phyloP scores from a whole-genome alignment of 2,888 invertebrate genomes.

The Myopa testacea region DNA sequence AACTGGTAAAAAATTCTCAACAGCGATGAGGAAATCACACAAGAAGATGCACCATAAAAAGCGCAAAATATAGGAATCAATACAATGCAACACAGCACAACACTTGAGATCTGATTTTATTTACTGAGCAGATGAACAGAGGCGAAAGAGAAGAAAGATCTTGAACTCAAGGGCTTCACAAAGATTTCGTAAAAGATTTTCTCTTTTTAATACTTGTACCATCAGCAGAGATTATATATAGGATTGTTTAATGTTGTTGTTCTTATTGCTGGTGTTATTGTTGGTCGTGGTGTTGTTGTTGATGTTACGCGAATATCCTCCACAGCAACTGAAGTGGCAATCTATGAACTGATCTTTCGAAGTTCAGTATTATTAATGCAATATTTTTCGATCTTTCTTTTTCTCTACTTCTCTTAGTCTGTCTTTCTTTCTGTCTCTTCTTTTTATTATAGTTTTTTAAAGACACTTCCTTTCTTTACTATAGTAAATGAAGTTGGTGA shows the following conservation, averaged over 20 bases:
- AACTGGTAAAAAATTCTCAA: background rate
- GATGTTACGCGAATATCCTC: too few relatives aligned
- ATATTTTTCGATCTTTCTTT: background rate
- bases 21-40: background rate
- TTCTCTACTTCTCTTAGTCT: background rate
- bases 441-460: background rate
- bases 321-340: too few relatives aligned
- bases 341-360: too few relatives aligned
- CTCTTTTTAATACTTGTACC: background rate
- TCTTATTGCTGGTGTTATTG: background rate
- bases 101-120: conserved; percentile 13
- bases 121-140: background rate
- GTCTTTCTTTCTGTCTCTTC: background rate
- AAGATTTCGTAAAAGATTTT: conserved; percentile 6
- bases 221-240: background rate
- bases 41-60: background rate
- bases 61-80: conserved; percentile 16
- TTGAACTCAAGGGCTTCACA: background rate
- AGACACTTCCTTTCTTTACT: too few relatives aligned
- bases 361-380: background rate
- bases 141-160: background rate
- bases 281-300: background rate
- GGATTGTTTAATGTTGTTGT: background rate
- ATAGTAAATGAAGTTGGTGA: too few relatives aligned
- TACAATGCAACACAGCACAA: background rate